A percentile compares a stretch with the other conserved stretches of the same genome.
These are phyloP conservation scores for Odocoileus virginianus DNA, from an alignment of 2,113 vertebrate species.

Conservation along the genomic window DNA sequence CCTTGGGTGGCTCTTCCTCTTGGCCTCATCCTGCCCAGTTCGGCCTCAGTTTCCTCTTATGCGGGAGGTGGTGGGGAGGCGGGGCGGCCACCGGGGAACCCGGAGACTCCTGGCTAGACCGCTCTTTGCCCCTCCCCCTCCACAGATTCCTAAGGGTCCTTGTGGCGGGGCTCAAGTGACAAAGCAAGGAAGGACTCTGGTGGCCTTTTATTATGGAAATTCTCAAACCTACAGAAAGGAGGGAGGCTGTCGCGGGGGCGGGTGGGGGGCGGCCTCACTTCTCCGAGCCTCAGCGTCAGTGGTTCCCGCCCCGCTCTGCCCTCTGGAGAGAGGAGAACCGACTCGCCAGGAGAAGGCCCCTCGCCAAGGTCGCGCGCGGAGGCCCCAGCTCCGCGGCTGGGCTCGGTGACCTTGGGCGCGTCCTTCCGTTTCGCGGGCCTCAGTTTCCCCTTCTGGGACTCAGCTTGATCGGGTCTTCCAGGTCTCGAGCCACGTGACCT, in stretches of 20 bases:
- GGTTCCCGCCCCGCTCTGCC: neutral
- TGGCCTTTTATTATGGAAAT: constrained; percentile 7
- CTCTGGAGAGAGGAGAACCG: neutral
- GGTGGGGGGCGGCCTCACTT: neutral
- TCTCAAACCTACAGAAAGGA: neutral
- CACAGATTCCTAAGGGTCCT: constrained; percentile 54
- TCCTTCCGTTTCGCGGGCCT: constrained; percentile 4
- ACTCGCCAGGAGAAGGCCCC: neutral
- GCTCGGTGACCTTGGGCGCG: constrained; percentile 60
- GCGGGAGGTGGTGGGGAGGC: neutral
- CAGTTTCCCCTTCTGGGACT: constrained; percentile 14
- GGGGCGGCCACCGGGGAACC: neutral
- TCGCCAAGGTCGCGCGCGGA: neutral
- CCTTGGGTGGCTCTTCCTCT: neutral
- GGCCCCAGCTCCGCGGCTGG: neutral
- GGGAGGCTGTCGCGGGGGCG: neutral
- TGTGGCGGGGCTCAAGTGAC: neutral
- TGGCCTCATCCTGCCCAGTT: neutral
- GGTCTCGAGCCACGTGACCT: neutral
- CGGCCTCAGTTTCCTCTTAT: neutral
- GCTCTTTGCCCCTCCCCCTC: constrained; percentile 69
- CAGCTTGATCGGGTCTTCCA: neutral
- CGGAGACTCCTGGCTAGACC: neutral
- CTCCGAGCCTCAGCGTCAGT: neutral
- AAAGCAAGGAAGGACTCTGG: neutral